Conservation (phyloP, 1,140 invertebrate genomes). For the Meloidogyne chitwoodi region DNA sequence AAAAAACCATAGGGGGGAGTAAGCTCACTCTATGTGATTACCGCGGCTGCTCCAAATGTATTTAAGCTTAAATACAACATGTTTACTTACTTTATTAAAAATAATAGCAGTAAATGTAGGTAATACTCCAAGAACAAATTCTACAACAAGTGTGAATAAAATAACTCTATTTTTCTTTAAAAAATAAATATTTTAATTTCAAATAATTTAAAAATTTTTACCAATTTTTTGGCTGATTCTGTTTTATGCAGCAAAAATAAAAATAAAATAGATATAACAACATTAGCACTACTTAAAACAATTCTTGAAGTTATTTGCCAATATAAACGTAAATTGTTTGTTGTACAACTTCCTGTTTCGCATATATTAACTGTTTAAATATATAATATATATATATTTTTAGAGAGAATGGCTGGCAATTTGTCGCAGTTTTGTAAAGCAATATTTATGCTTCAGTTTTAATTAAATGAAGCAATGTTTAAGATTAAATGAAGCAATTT, state of each 20-base stretch:
- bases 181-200: background rate
- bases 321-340: constrained; percentile 11
- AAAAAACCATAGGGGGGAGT: too few species aligned
- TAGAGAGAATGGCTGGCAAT: too few species aligned
- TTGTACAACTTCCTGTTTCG: constrained; percentile 16
- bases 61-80: too few species aligned
- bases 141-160: constrained; percentile 4
- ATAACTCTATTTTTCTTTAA: constrained; percentile 21
- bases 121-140: constrained; percentile 10
- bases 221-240: background rate
- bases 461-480: too few species aligned
- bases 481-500: too few species aligned
- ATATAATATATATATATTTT: background rate
- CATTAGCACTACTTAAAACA: constrained; percentile 10
- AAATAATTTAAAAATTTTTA: background rate
- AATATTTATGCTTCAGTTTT: too few species aligned
- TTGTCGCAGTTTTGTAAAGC: too few species aligned
- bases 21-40: too few species aligned
- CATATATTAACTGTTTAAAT: constrained; percentile 4
- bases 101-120: constrained; percentile 7
- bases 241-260: background rate
- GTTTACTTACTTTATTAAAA: constrained; percentile 2
- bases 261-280: constrained; percentile 2
- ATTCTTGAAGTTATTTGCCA: constrained; percentile 9
- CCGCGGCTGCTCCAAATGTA: too few species aligned